A percentile compares a stretch with the other conserved stretches of the same genome.
phyloP scores from a whole-genome alignment of 1,140 invertebrate species.

The Sycophaga agraensis region DNA sequence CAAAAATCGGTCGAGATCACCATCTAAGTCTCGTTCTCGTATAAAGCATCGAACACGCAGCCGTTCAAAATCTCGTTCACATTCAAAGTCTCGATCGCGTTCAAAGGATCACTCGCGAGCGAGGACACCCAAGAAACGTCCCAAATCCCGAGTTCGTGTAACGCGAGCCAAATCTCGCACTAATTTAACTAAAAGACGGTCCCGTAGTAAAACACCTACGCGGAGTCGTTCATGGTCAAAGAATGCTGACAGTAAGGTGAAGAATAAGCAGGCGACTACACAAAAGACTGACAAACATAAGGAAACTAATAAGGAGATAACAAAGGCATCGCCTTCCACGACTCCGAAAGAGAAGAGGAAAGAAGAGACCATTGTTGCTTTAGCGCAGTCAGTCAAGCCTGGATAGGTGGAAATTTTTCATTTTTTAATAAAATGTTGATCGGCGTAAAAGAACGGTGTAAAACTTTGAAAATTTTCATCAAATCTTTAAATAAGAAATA shows the following conservation, averaged over 20 bases:
- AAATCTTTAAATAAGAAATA: too few species aligned
- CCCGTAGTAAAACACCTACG: conserved; percentile 47
- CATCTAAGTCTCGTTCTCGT: conserved; percentile 5
- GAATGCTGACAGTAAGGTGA: conserved; percentile 26
- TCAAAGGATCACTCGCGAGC: not conserved
- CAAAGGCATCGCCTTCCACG: not conserved
- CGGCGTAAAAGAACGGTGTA: too few species aligned
- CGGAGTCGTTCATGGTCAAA: conserved; percentile 52
- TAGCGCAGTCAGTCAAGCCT: not conserved
- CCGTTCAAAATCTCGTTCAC: not conserved
- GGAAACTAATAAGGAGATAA: conserved; percentile 15
- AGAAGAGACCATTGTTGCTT: not conserved
- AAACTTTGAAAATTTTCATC: too few species aligned
- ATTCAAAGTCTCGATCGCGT: not conserved
- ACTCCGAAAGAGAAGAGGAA: not conserved
- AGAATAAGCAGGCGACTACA: not conserved
- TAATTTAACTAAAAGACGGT: conserved; percentile 32
- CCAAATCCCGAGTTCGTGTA: conserved; percentile 35
- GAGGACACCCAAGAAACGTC: not conserved
- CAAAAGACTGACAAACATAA: conserved; percentile 9
- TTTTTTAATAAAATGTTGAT: too few species aligned
- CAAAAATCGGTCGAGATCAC: conserved; percentile 28
- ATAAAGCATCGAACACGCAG: not conserved
- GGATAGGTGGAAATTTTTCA: too few species aligned
- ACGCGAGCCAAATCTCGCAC: conserved; percentile 44